phyloP scores from a whole-genome alignment of 2,888 invertebrate species.

The Agrypnus murinus region DNA sequence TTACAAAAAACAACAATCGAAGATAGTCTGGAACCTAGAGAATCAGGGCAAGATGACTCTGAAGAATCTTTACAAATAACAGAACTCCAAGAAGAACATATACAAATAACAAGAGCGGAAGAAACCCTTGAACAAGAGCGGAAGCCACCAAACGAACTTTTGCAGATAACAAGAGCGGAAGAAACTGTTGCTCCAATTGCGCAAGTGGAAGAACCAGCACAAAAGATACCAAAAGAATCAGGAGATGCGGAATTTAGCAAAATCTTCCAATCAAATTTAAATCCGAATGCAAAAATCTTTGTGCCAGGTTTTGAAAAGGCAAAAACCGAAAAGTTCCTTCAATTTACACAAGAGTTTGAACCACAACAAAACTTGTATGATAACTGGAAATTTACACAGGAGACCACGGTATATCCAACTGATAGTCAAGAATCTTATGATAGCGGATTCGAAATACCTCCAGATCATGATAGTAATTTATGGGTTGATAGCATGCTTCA shows the following conservation, averaged over 20 bases:
- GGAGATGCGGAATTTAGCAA: constrained; percentile 2
- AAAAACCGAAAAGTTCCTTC: constrained; percentile 6
- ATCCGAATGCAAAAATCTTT: constrained; percentile 47
- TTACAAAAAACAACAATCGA: too few species aligned
- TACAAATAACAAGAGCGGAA: neutral
- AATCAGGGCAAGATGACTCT: too few species aligned
- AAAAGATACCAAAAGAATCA: neutral
- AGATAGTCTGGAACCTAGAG: too few species aligned
- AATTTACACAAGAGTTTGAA: neutral
- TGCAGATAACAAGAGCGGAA: too few species aligned
- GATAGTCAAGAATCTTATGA: constrained; percentile 36
- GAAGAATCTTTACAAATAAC: too few species aligned
- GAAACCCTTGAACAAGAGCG: too few species aligned
- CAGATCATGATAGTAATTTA: constrained; percentile 63
- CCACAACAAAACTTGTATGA: constrained; percentile 4
- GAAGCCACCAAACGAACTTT: too few species aligned
- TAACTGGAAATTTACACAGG: constrained; percentile 1
- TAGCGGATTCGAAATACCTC: constrained; percentile 62
- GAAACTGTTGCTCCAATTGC: too few species aligned
- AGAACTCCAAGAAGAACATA: too few species aligned
- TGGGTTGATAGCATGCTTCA: constrained; percentile 66
- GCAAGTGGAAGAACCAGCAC: neutral
- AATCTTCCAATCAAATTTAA: constrained; percentile 39
- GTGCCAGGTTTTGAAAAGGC: constrained; percentile 30
- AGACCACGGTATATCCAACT: constrained; percentile 13